Evolutionary conservation across 2,888 invertebrate species (phyloP), one percentile per base, ranked within the genome.

Genomic region (Stenoptilia bipunctidactyla): DNA sequence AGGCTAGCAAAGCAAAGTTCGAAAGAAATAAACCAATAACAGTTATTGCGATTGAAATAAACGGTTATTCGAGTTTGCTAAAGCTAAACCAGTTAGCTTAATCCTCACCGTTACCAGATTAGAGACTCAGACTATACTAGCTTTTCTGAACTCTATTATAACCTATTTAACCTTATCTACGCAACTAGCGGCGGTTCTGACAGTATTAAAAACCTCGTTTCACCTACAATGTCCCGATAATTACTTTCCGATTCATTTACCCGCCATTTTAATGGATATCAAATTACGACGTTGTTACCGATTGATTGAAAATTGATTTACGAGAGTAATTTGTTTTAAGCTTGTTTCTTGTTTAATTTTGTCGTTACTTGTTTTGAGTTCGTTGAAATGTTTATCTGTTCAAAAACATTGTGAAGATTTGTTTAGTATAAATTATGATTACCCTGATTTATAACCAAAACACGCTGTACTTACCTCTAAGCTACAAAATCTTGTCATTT

Each of bases 231-330:
- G 48, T 52, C 45, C 41, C 46, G 50, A 53, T 61, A 61, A 62
- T 61, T 51, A 54, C 47, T 44, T 53, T 44, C 43, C 47, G 47
- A 45, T 44, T 41, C 46, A 46, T 46, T 50, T 45, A 40, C 40
- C 43, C 43, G 37, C 44, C 40, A 44, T 53, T 51, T 58, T 57
- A 56, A 62, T 55, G 53, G 52, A 41, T 51, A 56, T 58, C 47
- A 47, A 59, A 56, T 61, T 55, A 58, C 54, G 46, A 38, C 49
- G 47, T 50, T 54, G 52, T 55, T 52, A 49, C 47, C 43, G 46
- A 41, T 49, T 57, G 55, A 59, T 60, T 57, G 56, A 49, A 48
- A 53, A 54, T 52, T 47, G 48, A 44, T 35, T 52, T 52, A 50
- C 47, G 38, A 43, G 42, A 40, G 45, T 45, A 44, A 46, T 43